Percentiles rank a stretch among this genome's conserved stretches.
Evolutionary conservation across 2,888 invertebrate genomes (phyloP).

Genomic region (Noctua fimbriata): DNA sequence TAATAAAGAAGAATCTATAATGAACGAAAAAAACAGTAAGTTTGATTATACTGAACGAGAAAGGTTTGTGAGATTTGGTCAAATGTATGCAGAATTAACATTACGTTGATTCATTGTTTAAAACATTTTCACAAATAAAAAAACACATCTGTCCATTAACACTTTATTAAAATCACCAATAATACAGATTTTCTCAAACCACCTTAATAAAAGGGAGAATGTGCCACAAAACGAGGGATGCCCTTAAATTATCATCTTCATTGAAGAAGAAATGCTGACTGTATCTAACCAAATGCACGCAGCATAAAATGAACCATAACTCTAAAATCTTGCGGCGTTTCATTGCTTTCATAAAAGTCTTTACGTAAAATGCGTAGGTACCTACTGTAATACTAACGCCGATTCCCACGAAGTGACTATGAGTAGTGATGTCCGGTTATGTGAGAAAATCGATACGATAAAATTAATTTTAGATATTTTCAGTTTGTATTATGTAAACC

Average conservation of each 20-base stretch:
- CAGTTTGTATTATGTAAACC: neutral
- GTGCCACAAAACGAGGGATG: slow-evolving; percentile 51
- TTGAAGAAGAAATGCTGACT: slow-evolving; percentile 63
- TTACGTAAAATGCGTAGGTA: slow-evolving; percentile 69
- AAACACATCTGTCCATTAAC: slow-evolving; percentile 10
- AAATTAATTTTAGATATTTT: neutral
- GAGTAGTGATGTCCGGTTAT: slow-evolving; percentile 53
- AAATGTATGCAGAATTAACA: neutral
- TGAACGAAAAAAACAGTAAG: neutral
- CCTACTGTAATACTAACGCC: slow-evolving; percentile 61
- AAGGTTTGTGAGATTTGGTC: neutral
- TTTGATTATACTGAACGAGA: neutral
- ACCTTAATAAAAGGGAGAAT: slow-evolving; percentile 48
- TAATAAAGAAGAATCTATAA: neutral
- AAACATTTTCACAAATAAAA: neutral
- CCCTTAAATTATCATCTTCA: slow-evolving; percentile 68
- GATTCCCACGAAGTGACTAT: slow-evolving; percentile 45
- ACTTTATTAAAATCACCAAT: slow-evolving; percentile 39
- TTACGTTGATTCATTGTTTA: neutral
- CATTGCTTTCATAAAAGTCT: slow-evolving; percentile 77
- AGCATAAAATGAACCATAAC: slow-evolving; percentile 73
- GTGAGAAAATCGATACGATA: neutral
- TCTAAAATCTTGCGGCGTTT: slow-evolving; percentile 78
- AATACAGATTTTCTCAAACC: slow-evolving; percentile 37
- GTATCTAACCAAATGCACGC: slow-evolving; percentile 54